Base-by-base conservation (phyloP, 1,140 invertebrate genomes). In the Drosophila kanapiae region DNA sequence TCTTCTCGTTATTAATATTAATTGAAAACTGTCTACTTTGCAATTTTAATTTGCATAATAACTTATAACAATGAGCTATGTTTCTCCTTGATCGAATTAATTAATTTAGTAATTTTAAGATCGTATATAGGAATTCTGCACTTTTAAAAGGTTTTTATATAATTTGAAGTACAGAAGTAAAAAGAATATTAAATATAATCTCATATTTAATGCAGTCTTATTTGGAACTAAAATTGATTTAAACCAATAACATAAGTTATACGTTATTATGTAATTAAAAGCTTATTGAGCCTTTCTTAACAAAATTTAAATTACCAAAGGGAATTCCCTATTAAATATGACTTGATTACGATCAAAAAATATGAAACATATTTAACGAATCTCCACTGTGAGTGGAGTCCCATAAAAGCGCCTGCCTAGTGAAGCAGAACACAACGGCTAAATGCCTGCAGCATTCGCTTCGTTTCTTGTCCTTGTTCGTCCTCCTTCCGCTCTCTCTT, bases 371-470 rank as follows among this genome's bases (percentile, higher is more conserved):
- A 16, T 40, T 18, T 56, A 68, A 8, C 35, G n/a, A 31, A 72
- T 60, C 6, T 49, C 14, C 23, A 72, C 70, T 74, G 70, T 74
- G 9, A 29, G 67, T 45, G 43, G 11, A 47, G 47, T 74, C 61
- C 23, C 67, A 70, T 47, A 38, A 68, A 11, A 40, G 14, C 37
- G 56, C 33, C 60, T 80, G 56, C 33, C 60, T 80, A 47, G 59
- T 72, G 67, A 79, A 63, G 56, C 59, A 54, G 45, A 60, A 59
- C 54, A 27, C 23, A 53, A 74, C 61, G 54, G 56, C 42, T 74
- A 80, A 79, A 72, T 80, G 77, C 76, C 76, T 79, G 68, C 43
- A 71, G 68, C 75, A 68, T 40, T 76, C 43, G 57, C 70, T 18
- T 54, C 58, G 49, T 61, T 56, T 47, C 51, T 47, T 43, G 47